phyloP scores from a whole-genome alignment of 2,888 invertebrate species.

The Carterocephalus palaemon region DNA sequence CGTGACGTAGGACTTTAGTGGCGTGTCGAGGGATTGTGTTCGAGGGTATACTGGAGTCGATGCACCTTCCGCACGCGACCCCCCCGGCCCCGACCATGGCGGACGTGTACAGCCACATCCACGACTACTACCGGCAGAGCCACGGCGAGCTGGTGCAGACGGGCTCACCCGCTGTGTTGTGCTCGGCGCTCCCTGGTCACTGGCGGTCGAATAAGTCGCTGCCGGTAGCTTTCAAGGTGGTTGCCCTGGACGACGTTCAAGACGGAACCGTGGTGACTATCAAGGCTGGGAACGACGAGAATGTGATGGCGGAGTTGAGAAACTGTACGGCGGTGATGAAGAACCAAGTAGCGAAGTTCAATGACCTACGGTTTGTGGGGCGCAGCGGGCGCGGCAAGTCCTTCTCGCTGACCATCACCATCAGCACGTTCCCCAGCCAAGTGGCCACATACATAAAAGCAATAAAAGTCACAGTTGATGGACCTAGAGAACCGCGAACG shows the following conservation, averaged over 20 bases:
- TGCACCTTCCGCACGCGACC: constrained; percentile 83
- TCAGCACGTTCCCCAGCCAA: constrained; percentile 87
- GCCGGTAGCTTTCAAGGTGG: constrained; percentile 97
- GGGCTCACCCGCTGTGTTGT: constrained; percentile 96
- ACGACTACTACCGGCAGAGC: constrained; percentile 90
- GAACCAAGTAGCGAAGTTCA: constrained; percentile 98
- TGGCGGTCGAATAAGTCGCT: constrained; percentile 99
- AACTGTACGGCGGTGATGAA: constrained; percentile 97
- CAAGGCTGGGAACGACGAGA: constrained; percentile 98
- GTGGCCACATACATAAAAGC: constrained; percentile 96
- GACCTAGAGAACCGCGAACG: constrained; percentile 97
- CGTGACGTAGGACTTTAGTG: constrained; percentile 64
- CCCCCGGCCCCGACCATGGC: constrained; percentile 81
- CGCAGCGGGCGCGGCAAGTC: constrained; percentile 97
- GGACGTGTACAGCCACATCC: constrained; percentile 86
- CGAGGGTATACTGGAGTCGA: constrained; percentile 71
- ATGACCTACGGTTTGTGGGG: constrained; percentile 98
- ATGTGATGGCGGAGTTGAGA: constrained; percentile 95
- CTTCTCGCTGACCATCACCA: constrained; percentile 96
- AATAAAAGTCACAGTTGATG: constrained; percentile 99
- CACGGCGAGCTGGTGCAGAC: constrained; percentile 97
- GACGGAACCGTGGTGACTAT: constrained; percentile 97
- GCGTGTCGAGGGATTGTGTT: constrained; percentile 60
- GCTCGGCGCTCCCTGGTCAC: constrained; percentile 95
- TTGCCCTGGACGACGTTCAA: constrained; percentile 93